Percentiles rank a stretch among this genome's conserved stretches.
Evolutionary conservation across 2,797 vertebrate genomes (phyloP).

Genomic region (Xenentodon cancila): DNA sequence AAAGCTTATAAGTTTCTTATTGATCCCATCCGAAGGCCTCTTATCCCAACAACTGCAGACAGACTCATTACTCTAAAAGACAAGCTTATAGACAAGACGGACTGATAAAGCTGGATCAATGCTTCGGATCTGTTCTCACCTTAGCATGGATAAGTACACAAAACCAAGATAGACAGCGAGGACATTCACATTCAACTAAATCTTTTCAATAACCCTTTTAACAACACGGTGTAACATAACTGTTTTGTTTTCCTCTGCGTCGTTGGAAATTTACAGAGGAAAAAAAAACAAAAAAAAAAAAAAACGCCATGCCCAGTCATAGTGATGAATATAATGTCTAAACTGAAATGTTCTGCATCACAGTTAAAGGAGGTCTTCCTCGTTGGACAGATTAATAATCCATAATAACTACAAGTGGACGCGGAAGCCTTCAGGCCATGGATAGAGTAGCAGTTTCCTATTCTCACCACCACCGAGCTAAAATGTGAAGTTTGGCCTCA

Average conservation of each 20-base stretch:
- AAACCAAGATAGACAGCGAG: constrained; percentile 48
- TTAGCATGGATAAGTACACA: constrained; percentile 55
- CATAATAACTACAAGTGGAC: not conserved
- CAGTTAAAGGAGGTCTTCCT: constrained; percentile 6
- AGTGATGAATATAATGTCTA: no score
- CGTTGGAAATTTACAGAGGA: not conserved
- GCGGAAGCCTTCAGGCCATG: not conserved
- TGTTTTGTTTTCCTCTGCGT: not conserved
- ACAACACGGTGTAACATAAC: constrained; percentile 9
- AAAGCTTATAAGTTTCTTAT: constrained; percentile 62
- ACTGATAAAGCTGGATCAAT: constrained; percentile 76
- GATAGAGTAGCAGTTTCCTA: no score
- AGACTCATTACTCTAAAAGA: constrained; percentile 77
- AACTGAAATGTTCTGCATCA: constrained; percentile 3
- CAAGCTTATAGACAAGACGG: constrained; percentile 60
- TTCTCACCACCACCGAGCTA: no score
- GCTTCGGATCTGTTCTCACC: constrained; percentile 65
- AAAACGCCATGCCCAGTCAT: not conserved
- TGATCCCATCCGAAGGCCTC: constrained; percentile 61
- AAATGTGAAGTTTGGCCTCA: no score
- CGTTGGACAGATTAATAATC: not conserved
- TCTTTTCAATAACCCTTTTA: constrained; percentile 33
- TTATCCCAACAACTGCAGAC: constrained; percentile 63
- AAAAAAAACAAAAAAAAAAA: no score
- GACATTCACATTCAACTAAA: constrained; percentile 47